These are phyloP conservation scores for Crocuta crocuta DNA, from an alignment of 2,113 vertebrate species.

Conservation along the genomic window DNA sequence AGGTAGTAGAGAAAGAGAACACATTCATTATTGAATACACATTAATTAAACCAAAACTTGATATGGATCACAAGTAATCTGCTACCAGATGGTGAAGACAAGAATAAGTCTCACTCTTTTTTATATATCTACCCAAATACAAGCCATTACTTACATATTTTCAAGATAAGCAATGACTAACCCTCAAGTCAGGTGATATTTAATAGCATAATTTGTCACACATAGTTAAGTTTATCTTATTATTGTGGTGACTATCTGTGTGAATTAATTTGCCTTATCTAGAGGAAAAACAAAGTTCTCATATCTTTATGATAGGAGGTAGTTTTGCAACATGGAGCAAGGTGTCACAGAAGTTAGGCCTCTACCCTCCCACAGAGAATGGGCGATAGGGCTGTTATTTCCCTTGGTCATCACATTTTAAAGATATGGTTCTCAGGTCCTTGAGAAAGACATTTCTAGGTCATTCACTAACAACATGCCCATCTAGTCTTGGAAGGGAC, in stretches of 20 bases:
- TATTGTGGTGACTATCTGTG: not conserved
- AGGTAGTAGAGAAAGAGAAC: not conserved
- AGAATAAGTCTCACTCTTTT: not conserved
- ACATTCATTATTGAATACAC: not conserved
- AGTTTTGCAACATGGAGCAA: not conserved
- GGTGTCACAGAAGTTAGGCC: not conserved
- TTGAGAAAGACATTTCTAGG: not conserved
- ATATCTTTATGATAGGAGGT: not conserved
- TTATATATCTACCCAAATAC: not conserved
- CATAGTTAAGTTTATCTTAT: not conserved
- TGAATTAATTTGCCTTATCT: not conserved
- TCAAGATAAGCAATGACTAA: not conserved
- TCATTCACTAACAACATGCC: not conserved
- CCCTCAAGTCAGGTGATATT: not conserved
- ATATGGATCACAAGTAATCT: not conserved
- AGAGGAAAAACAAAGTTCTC: not conserved
- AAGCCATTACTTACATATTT: not conserved
- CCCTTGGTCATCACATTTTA: not conserved
- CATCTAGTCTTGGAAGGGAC: not conserved
- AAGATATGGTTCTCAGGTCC: not conserved
- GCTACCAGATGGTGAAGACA: not conserved
- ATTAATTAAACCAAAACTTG: not conserved
- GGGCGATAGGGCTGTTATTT: not conserved
- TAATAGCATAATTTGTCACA: not conserved
- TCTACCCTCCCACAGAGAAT: not conserved